Percentiles rank a stretch among this genome's conserved stretches.
phyloP scores from a whole-genome alignment of 1,140 invertebrate species.

The Drosophila triauraria region DNA sequence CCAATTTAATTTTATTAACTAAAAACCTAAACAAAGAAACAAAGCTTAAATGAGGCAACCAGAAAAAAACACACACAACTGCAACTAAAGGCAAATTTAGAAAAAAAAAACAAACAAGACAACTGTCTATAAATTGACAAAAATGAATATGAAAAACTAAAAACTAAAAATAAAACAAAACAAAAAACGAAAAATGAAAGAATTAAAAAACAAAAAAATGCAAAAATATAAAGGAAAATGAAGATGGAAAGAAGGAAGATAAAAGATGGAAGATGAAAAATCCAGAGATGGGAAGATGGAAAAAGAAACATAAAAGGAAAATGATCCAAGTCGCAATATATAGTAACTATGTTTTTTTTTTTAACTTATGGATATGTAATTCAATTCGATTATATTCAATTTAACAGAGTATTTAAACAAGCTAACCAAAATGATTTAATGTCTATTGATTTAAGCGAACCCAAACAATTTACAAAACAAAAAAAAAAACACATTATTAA shows the following conservation, averaged over 20 bases:
- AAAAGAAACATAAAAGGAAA: slow-evolving; percentile 18
- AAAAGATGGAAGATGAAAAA: slow-evolving; percentile 2
- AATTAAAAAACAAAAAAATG: slow-evolving; percentile 8
- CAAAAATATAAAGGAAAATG: not conserved
- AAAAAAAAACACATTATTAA: slow-evolving; percentile 17
- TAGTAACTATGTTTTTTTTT: slow-evolving; percentile 55
- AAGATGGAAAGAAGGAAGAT: not conserved
- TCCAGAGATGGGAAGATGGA: not conserved
- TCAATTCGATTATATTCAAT: slow-evolving; percentile 70
- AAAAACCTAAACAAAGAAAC: slow-evolving; percentile 43
- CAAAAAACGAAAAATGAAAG: slow-evolving; percentile 7
- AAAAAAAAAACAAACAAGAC: slow-evolving; percentile 44
- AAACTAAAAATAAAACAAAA: slow-evolving; percentile 13
- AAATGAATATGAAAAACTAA: slow-evolving; percentile 10
- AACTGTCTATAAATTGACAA: slow-evolving; percentile 70
- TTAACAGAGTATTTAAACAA: slow-evolving; percentile 72
- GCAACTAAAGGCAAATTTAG: slow-evolving; percentile 49
- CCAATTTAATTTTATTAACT: slow-evolving; percentile 55
- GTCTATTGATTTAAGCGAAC: slow-evolving; percentile 72
- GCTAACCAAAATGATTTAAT: slow-evolving; percentile 80
- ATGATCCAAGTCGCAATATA: slow-evolving; percentile 59
- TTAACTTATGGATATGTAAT: slow-evolving; percentile 56
- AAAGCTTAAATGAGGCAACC: slow-evolving; percentile 77
- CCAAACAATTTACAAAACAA: slow-evolving; percentile 28
- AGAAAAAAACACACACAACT: slow-evolving; percentile 36